These are phyloP conservation scores for Acomys russatus DNA, from an alignment of 2,797 vertebrate species.

Conservation along the genomic window DNA sequence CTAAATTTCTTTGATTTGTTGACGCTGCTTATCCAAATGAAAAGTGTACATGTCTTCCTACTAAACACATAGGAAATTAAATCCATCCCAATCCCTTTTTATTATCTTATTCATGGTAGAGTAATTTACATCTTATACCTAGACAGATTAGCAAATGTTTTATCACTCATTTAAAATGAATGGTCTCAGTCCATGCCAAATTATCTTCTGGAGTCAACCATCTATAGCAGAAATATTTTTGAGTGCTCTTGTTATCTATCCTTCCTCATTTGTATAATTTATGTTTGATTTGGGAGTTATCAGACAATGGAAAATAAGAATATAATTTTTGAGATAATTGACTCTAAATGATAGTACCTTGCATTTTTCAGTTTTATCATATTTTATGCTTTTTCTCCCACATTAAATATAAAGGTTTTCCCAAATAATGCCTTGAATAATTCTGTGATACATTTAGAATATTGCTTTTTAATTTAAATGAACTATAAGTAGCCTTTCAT, in stretches of 20 bases:
- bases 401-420: neutral
- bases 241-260: neutral
- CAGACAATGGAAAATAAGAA: constrained; percentile 15
- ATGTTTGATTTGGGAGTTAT: neutral
- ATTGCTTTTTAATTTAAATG: neutral
- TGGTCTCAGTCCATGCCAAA: neutral
- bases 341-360: neutral
- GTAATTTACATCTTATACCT: neutral
- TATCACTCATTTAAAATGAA: neutral
- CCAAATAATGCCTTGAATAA: neutral
- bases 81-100: neutral
- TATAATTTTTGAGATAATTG: neutral
- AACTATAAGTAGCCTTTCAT: neutral
- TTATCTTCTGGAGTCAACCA: neutral
- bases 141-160: neutral
- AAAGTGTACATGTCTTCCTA: neutral
- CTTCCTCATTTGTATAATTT: neutral
- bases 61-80: neutral
- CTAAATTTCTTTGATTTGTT: neutral
- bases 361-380: neutral
- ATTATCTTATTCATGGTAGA: neutral
- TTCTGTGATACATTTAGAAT: neutral
- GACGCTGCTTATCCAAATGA: neutral
- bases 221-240: neutral
- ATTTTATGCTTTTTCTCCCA: neutral